Evolutionary conservation across 2,113 vertebrate genomes (phyloP).

Genomic region (Sinocyclocheilus rhinocerous): DNA sequence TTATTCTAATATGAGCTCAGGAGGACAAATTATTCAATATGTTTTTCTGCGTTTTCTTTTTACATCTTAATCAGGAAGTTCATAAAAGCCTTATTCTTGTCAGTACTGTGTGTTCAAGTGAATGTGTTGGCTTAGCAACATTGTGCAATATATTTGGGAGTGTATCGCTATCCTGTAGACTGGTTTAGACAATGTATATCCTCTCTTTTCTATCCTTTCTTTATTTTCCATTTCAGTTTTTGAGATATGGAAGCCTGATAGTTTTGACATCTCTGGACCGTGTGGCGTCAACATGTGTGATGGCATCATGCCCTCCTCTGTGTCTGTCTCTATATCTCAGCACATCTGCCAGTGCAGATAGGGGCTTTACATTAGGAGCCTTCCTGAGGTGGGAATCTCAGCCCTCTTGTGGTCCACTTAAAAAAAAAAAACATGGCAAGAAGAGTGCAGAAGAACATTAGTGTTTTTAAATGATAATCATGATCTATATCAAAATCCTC

Average conservation of each 20-base stretch:
- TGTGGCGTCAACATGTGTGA: slow-evolving; percentile 77
- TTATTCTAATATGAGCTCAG: neutral
- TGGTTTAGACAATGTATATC: slow-evolving; percentile 69
- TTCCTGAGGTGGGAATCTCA: slow-evolving; percentile 12
- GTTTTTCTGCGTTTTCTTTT: neutral
- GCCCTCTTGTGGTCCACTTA: neutral
- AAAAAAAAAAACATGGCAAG: neutral
- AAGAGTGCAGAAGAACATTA: neutral
- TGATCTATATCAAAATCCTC: slow-evolving; percentile 58
- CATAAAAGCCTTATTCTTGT: neutral
- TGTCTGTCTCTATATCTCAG: slow-evolving; percentile 69
- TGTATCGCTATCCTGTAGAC: slow-evolving; percentile 53
- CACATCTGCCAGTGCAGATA: slow-evolving; percentile 62
- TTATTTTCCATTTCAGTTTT: slow-evolving; percentile 59
- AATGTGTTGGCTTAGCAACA: slow-evolving; percentile 67
- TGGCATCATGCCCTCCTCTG: slow-evolving; percentile 64
- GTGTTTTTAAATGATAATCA: slow-evolving; percentile 39
- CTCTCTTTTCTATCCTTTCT: slow-evolving; percentile 52
- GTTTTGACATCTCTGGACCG: slow-evolving; percentile 78
- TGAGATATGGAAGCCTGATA: slow-evolving; percentile 73
- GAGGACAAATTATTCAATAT: neutral
- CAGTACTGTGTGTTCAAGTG: slow-evolving; percentile 17
- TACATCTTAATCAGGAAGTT: slow-evolving; percentile 2
- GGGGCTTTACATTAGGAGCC: slow-evolving; percentile 50
- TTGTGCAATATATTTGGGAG: slow-evolving; percentile 69